These are phyloP conservation scores for Rhinatrema bivittatum DNA, from an alignment of 2,797 vertebrate genomes.

Conservation along the genomic window DNA sequence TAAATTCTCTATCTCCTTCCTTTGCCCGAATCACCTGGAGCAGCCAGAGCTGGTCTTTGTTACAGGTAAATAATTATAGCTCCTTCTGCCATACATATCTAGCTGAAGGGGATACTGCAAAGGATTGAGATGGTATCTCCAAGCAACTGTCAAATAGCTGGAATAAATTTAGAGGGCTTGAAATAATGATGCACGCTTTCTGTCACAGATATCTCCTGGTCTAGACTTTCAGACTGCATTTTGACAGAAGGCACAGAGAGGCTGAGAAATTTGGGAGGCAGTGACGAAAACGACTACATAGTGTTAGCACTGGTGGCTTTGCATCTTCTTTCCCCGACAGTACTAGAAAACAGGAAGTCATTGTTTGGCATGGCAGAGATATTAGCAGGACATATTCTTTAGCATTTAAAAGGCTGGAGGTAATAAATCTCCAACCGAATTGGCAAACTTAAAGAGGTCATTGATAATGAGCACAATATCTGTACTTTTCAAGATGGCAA, in stretches of 20 bases:
- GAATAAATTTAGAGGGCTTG: constrained; percentile 70
- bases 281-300: constrained; percentile 62
- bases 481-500: constrained; percentile 58
- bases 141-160: constrained; percentile 68
- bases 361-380: constrained; percentile 48
- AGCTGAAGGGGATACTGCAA: constrained; percentile 64
- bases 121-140: constrained; percentile 75
- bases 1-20: constrained; percentile 53
- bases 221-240: constrained; percentile 73
- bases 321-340: constrained; percentile 65
- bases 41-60: constrained; percentile 71
- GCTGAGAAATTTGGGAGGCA: constrained; percentile 64
- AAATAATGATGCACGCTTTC: constrained; percentile 70
- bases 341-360: constrained; percentile 58
- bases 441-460: constrained; percentile 61
- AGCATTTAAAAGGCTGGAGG: constrained; percentile 54
- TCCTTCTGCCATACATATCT: constrained; percentile 72
- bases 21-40: constrained; percentile 64
- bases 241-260: constrained; percentile 67
- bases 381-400: constrained; percentile 57
- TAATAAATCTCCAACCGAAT: constrained; percentile 53
- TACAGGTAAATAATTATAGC: constrained; percentile 77
- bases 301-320: constrained; percentile 63
- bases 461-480: constrained; percentile 61
- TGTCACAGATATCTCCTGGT: constrained; percentile 64